Evolutionary conservation across 2,797 vertebrate species (phyloP), one percentile per base, ranked within the genome.

Genomic region (Diglossa cyanea): DNA sequence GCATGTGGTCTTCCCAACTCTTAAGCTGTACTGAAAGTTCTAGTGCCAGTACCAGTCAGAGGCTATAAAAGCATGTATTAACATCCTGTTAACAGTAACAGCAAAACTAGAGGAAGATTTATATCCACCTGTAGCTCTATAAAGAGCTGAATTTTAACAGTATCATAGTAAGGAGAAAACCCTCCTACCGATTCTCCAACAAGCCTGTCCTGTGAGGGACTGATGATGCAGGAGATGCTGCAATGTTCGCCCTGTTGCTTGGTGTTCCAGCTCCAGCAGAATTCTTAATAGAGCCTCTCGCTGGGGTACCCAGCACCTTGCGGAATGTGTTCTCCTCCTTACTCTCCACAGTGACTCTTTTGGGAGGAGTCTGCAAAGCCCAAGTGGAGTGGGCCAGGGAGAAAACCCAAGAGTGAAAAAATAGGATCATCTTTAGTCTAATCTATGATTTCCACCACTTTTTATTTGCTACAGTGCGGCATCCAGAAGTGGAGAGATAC

Each of bases 111-210:
- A 92, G 31, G 33, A 83, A 82, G 39, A 72, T 79, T 57, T 26
- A 28, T 3, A 58, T 23, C 26, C 33, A 84, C 33, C 30, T 28
- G 23, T 9, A 72, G 16, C 31, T 93, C 72, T 61, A 42, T 1
- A 24, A 63, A 78, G 48, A 57, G 16, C 9, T 74, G 25, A 65
- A 74, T 20, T 61, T 45, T 42, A 37, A 40, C 47, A 55, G 12
- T 16, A 39, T 5, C 6, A 8, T 3, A 68, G 33, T 2, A 73
- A 71, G 55, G 58, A 75, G 30, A 67, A 33, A 66, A 67, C 4
- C 8, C 44, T 88, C 97, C 60, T 97, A 99, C 99, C 99, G 98
- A 93, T 98, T 99, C 97, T 99, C 99, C 81, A 98, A 98, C 72
- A 99, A 97, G n/a, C 99, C 98, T 4, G 97, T 95, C 60, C 99